Evolutionary conservation across 2,797 vertebrate genomes (phyloP).

Genomic region (Liparis tanakae): DNA sequence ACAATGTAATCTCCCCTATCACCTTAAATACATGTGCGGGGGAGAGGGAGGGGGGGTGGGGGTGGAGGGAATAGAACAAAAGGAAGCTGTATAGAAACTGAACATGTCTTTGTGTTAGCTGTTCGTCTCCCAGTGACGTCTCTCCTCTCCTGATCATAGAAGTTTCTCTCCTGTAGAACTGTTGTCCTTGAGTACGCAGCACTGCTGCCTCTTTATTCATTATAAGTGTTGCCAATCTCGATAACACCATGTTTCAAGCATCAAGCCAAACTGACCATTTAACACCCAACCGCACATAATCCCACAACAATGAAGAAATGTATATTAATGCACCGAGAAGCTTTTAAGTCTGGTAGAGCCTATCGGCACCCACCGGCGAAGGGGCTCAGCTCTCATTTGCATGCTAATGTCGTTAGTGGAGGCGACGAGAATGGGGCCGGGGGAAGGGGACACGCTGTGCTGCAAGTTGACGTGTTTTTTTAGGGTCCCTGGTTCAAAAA

Average conservation of each 20-base stretch:
- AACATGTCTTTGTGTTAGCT: neutral
- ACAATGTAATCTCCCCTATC: neutral
- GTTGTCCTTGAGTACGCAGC: conserved; percentile 10
- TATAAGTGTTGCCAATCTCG: conserved; percentile 17
- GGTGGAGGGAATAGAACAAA: no score
- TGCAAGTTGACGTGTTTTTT: conserved; percentile 28
- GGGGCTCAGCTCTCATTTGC: conserved; percentile 73
- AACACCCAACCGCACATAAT: conserved; percentile 59
- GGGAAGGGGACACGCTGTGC: conserved; percentile 29
- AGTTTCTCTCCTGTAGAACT: neutral
- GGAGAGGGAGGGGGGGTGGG: no score
- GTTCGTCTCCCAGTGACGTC: conserved; percentile 2
- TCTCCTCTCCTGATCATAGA: neutral
- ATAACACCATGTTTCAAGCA: conserved; percentile 34
- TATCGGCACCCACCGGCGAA: conserved; percentile 59
- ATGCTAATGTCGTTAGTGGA: conserved; percentile 75
- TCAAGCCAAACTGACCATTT: conserved; percentile 43
- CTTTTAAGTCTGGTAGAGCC: conserved; percentile 52
- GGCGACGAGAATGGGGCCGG: conserved; percentile 34
- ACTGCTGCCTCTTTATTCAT: conserved; percentile 6
- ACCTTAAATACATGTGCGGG: neutral
- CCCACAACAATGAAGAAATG: conserved; percentile 70
- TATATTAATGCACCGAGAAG: conserved; percentile 62
- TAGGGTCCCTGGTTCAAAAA: conserved; percentile 2
- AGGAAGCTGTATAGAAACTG: no score